These are phyloP conservation scores for Oxygymnocypris stewartii DNA, from an alignment of 2,113 vertebrate species.

Conservation along the genomic window DNA sequence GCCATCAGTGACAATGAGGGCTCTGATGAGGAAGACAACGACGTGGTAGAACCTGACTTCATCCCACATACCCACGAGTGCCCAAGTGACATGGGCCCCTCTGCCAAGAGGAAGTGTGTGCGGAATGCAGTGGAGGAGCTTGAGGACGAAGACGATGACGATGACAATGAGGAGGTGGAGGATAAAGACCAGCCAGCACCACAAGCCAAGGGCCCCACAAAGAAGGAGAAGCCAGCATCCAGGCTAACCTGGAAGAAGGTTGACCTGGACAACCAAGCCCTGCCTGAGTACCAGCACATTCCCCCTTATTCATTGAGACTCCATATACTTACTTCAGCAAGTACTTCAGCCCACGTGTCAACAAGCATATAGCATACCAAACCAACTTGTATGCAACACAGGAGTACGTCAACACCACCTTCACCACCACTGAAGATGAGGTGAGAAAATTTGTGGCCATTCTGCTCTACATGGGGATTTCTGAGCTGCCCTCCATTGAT, in stretches of 20 bases:
- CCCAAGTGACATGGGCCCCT: background rate
- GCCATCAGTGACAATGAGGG: background rate
- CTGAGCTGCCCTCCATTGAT: too few species aligned
- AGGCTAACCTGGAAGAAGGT: too few species aligned
- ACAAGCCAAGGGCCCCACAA: too few species aligned
- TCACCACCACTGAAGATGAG: background rate
- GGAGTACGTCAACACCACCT: background rate
- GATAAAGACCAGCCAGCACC: background rate
- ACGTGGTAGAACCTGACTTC: background rate
- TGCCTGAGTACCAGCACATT: too few species aligned
- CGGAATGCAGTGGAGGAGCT: too few species aligned
- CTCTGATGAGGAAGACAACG: background rate
- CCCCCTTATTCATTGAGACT: background rate
- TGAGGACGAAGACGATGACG: too few species aligned
- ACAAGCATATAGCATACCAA: background rate
- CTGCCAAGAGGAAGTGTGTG: background rate
- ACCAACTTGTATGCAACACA: background rate
- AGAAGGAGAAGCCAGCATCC: too few species aligned
- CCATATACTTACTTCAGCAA: background rate
- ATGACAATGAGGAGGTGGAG: background rate
- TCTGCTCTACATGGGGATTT: too few species aligned
- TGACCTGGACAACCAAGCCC: too few species aligned
- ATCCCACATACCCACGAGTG: background rate
- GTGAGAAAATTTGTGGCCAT: background rate
- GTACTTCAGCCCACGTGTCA: background rate